Evolutionary conservation across 2,113 vertebrate species (phyloP).

Genomic region (Poeciliopsis occidentalis): DNA sequence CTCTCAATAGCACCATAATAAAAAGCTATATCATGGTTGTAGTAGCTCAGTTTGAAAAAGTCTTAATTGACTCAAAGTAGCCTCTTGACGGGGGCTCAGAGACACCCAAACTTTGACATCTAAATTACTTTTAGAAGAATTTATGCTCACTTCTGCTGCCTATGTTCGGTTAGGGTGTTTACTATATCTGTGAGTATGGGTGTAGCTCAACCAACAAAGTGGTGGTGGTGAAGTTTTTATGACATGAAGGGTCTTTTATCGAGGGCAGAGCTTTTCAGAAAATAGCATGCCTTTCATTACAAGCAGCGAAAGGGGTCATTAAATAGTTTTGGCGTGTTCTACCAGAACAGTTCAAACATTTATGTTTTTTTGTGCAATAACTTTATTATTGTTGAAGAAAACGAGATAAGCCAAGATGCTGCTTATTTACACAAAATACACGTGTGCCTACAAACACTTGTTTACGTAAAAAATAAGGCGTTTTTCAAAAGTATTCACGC

Average conservation of each 20-base stretch:
- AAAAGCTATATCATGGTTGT: slow-evolving; percentile 27
- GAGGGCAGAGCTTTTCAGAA: slow-evolving; percentile 49
- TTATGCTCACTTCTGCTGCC: slow-evolving; percentile 21
- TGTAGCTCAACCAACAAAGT: slow-evolving; percentile 61
- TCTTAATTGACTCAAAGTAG: slow-evolving; percentile 1
- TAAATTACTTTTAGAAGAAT: slow-evolving; percentile 25
- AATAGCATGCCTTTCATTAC: slow-evolving; percentile 58
- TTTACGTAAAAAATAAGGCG: neutral
- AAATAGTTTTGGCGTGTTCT: slow-evolving; percentile 43
- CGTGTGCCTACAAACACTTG: neutral
- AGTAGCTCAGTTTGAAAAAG: slow-evolving; percentile 9
- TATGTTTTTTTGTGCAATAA: slow-evolving; percentile 7
- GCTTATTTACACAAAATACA: neutral
- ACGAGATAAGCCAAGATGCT: neutral
- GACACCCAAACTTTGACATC: slow-evolving; percentile 14
- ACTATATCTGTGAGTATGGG: slow-evolving; percentile 38
- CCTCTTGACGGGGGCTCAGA: slow-evolving; percentile 1
- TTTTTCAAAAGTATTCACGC: neutral
- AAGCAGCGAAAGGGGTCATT: slow-evolving; percentile 53
- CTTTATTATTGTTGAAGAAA: neutral
- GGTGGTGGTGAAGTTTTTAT: slow-evolving; percentile 51
- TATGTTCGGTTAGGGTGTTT: slow-evolving; percentile 31
- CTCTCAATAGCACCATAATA: neutral
- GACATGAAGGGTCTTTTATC: slow-evolving; percentile 48
- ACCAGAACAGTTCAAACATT: slow-evolving; percentile 1